Conservation (phyloP, 2,797 vertebrate species). For the Syncerus caffer region DNA sequence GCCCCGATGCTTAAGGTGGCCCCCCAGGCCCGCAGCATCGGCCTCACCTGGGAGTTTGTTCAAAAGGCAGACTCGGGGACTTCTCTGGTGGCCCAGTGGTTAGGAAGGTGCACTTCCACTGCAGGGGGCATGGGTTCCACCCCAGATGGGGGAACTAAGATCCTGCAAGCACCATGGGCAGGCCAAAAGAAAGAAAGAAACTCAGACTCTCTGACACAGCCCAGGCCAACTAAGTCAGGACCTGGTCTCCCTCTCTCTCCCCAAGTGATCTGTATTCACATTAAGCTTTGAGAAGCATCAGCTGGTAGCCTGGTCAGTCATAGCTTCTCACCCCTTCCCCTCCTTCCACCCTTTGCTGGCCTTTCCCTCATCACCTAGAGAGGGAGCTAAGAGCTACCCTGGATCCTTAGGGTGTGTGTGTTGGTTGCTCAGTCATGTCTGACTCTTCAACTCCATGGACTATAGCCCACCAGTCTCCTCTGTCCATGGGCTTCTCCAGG, state of each 20-base stretch:
- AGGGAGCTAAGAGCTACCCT: neutral
- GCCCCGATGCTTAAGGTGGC: neutral
- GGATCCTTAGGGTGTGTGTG: neutral
- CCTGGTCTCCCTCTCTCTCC: neutral
- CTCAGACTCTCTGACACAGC: neutral
- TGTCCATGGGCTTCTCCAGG: neutral
- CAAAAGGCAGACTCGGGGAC: neutral
- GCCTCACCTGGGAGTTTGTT: conserved; percentile 10
- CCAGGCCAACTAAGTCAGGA: neutral
- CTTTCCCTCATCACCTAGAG: neutral
- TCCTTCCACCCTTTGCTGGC: neutral
- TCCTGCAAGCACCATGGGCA: fast-evolving
- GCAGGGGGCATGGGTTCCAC: neutral
- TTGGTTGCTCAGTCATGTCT: neutral
- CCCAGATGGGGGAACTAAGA: neutral
- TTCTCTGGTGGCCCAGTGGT: neutral
- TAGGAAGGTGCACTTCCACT: neutral
- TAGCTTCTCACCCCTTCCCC: neutral
- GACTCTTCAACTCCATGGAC: neutral
- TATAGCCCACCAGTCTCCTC: neutral
- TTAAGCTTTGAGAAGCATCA: neutral
- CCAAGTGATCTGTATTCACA: neutral
- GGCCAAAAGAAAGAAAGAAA: neutral
- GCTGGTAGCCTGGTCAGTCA: neutral
- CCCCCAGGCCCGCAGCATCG: fast-evolving